These are phyloP conservation scores for Sebastes diaconus DNA, from an alignment of 2,797 vertebrate genomes.

Conservation along the genomic window DNA sequence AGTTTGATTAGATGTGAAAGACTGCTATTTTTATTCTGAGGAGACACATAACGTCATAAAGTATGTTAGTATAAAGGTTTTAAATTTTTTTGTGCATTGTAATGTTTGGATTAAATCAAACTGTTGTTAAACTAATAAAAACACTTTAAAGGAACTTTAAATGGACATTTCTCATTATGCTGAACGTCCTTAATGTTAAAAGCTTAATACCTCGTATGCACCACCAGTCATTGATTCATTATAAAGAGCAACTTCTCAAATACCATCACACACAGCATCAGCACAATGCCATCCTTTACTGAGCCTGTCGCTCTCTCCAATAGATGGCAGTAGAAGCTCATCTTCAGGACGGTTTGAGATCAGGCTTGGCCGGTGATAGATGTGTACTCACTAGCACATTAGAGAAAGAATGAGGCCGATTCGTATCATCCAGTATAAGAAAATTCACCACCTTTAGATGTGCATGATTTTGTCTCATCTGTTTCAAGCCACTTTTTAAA, in stretches of 20 bases:
- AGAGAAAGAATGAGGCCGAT: neutral
- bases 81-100: neutral
- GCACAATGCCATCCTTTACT: neutral
- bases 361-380: neutral
- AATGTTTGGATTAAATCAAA: slow-evolving; percentile 33
- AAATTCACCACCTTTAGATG: slow-evolving; percentile 6
- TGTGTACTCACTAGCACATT: neutral
- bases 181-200: neutral
- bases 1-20: neutral
- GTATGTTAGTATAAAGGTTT: neutral
- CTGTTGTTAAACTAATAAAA: slow-evolving; percentile 31
- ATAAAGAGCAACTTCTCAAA: neutral
- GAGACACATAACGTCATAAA: neutral
- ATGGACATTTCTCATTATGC: neutral
- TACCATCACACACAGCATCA: neutral
- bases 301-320: slow-evolving; percentile 12
- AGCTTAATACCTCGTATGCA: neutral
- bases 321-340: slow-evolving; percentile 72
- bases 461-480: slow-evolving; percentile 8
- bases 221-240: neutral
- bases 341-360: neutral
- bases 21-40: neutral
- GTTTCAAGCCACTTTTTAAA: neutral
- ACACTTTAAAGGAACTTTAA: neutral
- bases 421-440: slow-evolving; percentile 8